Evolutionary conservation across 2,113 vertebrate species (phyloP), one percentile per base, ranked within the genome.

Genomic region (Phyllopteryx taeniolatus): DNA sequence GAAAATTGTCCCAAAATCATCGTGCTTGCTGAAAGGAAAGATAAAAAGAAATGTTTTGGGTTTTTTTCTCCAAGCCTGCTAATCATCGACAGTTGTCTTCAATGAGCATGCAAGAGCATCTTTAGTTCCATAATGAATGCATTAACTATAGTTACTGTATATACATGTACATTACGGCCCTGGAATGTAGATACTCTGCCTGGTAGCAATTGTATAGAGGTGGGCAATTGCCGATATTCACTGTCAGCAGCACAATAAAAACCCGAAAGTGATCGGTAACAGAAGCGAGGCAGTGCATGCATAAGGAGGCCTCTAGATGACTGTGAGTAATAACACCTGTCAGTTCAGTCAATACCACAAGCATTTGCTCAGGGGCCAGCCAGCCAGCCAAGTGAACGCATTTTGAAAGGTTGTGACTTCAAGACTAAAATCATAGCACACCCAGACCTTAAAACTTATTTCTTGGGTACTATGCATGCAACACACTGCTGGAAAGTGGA

Each of bases 331-430:
- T 8, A 2, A 59, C 47, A 17, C 62, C 64, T 11, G n/a, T 22
- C 22, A 67, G 19, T 15, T 47, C 19, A 60, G 17, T 60, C 64
- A 73, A 14, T 67, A 44, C 53, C 27, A 67, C 39, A 20, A 66
- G 1, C n/a, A 13, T 51, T 61, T 47, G 49, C 35, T 66, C 13
- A 60, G 11, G 27, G 19, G 22, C 11, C 20, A 33, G 63, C 19
- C 20, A 33, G 63, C 19, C 71, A 73, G 39, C 64, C 12, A 35
- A n/a, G 53, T 57, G 42, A 44, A 59, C 51, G 35, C 31, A 17
- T 51, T 39, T 22, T n/a, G 53, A 56, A 22, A 8, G 56, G 13
- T 22, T 12, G 15, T 1, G 56, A 57, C 11, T 57, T 57, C 12
- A 9, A 56, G n/a, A 22, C 2, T 22, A 56, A 57, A 57, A n/a